Base-by-base conservation (phyloP, 2,888 invertebrate species). In the Microplitis manilae region DNA sequence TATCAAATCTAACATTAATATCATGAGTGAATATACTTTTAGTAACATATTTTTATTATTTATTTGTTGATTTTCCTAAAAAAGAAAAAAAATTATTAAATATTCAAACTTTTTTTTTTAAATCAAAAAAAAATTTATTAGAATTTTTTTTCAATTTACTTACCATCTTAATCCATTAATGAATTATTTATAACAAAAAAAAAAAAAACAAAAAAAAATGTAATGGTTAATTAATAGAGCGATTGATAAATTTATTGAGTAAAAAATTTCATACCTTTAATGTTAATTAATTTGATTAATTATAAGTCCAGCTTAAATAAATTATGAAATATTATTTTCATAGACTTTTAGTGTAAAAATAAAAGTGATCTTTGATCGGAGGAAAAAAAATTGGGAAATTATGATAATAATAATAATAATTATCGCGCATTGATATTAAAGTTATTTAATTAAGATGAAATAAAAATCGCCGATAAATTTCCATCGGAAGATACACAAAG, bases 1-100 rank as follows among this genome's bases (percentile, higher is more conserved):
- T 9, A 89, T 82, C 13, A 93, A 87, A 82, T 93, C 93, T 65
- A 93, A 86, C 83, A 91, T 87, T 75, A 93, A 84, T 68, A 93
- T 91, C 74, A 91, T 88, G 38, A 93, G 82, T 8, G 93, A 93
- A 86, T 93, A 93, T 1, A 91, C 77, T 83, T 90, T 90, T 5
- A 93, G 84, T 79, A 93, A 84, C 92, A 93, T 92, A 82, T 90
- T 91, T 30, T 30, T 30, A 30, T 2, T 30, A 30, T 30, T 30
- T 30, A 30, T 30, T 30, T 30, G 30, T 30, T 30, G 30, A 2
- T 30, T 30, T 73, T 75, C 79, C 82, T 82, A 76, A 9, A 75
- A 67, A 7, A 69, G 20, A 68, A 39, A 1, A 39, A 69, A n/a
- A 69, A 69, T 20, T 17, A 9, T 1, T 5, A 50, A 69, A 20